Conservation (phyloP, 2,113 vertebrate genomes). For the Ceyx cyanopectus region DNA sequence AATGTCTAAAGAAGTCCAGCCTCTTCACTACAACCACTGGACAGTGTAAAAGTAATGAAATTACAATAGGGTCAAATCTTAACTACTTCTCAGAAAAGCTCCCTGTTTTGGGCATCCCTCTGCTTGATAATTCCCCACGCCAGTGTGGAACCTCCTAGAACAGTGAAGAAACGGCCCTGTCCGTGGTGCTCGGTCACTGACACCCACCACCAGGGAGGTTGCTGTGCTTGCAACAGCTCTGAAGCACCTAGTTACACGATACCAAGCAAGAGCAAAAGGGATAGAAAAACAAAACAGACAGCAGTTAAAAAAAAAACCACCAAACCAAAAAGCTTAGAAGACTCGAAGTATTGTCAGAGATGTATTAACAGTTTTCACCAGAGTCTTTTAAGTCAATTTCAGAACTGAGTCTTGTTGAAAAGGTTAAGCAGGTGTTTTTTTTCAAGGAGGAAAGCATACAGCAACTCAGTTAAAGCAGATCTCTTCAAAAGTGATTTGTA, state of each 20-base stretch:
- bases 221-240: neutral
- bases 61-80: neutral
- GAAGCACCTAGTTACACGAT: neutral
- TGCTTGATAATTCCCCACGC: neutral
- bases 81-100: neutral
- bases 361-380: neutral
- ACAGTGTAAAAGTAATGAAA: neutral
- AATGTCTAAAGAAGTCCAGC: neutral
- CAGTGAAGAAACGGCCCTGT: neutral
- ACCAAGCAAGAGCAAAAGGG: neutral
- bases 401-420: neutral
- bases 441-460: neutral
- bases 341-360: neutral
- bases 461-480: neutral
- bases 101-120: neutral
- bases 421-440: neutral
- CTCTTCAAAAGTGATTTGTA: neutral
- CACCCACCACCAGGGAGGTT: fast-evolving
- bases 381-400: neutral
- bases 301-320: neutral
- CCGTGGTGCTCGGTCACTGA: conserved; percentile 50
- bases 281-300: neutral
- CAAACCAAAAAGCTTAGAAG: neutral
- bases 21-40: neutral
- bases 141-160: fast-evolving